phyloP scores from a whole-genome alignment of 2,797 vertebrate species.

The Rachycentron canadum region DNA sequence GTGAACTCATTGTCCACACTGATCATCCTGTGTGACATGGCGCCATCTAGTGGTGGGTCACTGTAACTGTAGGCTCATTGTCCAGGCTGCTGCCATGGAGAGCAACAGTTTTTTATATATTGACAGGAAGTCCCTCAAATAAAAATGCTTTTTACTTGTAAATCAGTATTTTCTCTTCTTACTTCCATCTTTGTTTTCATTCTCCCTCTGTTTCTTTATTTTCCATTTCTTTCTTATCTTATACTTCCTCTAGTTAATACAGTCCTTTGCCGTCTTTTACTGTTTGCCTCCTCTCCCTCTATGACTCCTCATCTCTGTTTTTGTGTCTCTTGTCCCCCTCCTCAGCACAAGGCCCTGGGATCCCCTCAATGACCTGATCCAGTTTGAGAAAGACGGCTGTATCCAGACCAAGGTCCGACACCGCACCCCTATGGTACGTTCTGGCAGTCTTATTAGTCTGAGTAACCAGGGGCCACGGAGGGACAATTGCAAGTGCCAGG shows the following conservation, averaged over 20 bases:
- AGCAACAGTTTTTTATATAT: too few species aligned
- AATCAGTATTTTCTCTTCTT: too few species aligned
- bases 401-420: conserved; percentile 98
- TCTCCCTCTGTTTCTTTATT: too few species aligned
- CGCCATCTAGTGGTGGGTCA: neutral
- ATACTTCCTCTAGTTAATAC: neutral
- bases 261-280: neutral
- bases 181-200: too few species aligned
- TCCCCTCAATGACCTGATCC: conserved; percentile 97
- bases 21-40: neutral
- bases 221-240: too few species aligned
- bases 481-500: conserved; percentile 85
- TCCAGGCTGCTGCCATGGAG: neutral
- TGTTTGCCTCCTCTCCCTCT: neutral
- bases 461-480: conserved; percentile 85
- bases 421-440: conserved; percentile 98
- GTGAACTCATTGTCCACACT: too few species aligned
- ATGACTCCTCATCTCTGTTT: neutral
- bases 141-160: too few species aligned
- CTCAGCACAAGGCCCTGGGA: conserved; percentile 97
- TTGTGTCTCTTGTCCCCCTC: neutral
- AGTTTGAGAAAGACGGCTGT: conserved; percentile 97
- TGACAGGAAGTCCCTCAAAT: too few species aligned
- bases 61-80: neutral
- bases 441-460: conserved; percentile 89